A percentile compares a stretch with the other conserved stretches of the same genome.
These are phyloP conservation scores for Alectoris magna DNA, from an alignment of 2,797 vertebrate species.

Conservation along the genomic window DNA sequence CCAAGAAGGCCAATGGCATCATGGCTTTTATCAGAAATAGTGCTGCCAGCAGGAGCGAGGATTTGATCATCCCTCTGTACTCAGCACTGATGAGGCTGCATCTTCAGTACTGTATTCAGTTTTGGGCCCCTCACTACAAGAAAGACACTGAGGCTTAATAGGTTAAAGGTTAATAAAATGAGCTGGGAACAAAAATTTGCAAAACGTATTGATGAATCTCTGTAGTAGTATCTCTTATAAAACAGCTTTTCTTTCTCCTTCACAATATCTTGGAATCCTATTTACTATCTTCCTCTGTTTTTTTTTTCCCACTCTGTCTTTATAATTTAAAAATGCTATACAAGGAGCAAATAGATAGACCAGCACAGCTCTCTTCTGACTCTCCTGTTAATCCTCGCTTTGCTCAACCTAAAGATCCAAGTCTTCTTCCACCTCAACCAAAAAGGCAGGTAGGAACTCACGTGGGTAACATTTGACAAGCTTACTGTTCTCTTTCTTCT, in stretches of 20 bases:
- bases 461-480: neutral
- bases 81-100: no score
- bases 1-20: no score
- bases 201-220: neutral
- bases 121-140: no score
- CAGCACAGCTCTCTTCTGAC: constrained; percentile 74
- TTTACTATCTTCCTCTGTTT: constrained; percentile 56
- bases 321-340: constrained; percentile 58
- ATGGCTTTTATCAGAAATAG: no score
- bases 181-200: neutral
- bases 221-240: neutral
- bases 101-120: no score
- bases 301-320: constrained; percentile 20
- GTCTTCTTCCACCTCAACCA: constrained; percentile 80
- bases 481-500: neutral
- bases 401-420: constrained; percentile 80
- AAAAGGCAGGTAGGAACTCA: constrained; percentile 89
- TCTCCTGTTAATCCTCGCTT: constrained; percentile 80
- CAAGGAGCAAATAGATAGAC: constrained; percentile 77
- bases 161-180: neutral
- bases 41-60: no score
- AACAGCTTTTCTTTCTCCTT: constrained; percentile 41
- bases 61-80: no score
- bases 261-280: constrained; percentile 43
- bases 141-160: neutral